These are phyloP conservation scores for Apogon talboti DNA, from an alignment of 2,797 vertebrate genomes.

Conservation along the genomic window DNA sequence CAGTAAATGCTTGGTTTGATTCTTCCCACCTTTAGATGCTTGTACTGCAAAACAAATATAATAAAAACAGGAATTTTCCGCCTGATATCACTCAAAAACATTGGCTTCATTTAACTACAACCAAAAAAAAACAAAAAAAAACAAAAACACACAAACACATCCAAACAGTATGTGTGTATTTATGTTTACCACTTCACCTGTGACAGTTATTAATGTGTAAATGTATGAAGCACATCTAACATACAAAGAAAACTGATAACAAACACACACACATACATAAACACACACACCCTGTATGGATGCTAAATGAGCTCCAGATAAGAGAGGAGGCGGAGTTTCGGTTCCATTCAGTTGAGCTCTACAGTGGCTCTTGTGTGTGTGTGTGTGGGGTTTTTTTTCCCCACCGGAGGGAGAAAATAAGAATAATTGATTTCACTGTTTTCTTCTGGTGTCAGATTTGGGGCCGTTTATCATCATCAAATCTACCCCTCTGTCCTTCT, in stretches of 20 bases:
- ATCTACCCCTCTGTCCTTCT: conserved; percentile 88
- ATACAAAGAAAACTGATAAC: conserved; percentile 16
- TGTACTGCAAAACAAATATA: not conserved
- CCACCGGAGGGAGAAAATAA: conserved; percentile 55
- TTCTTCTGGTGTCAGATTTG: conserved; percentile 88
- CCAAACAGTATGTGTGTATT: not conserved
- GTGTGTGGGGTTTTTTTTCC: not conserved
- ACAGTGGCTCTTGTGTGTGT: conserved; percentile 30
- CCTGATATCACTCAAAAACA: not conserved
- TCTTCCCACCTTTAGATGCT: not conserved
- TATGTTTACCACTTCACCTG: conserved; percentile 25
- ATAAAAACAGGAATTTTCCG: not conserved
- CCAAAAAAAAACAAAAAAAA: conserved; percentile 5
- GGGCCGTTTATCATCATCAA: conserved; percentile 86
- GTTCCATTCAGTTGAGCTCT: conserved; percentile 50
- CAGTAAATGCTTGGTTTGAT: not conserved
- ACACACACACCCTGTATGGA: conserved; percentile 9
- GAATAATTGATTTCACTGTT: conserved; percentile 83
- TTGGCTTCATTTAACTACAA: not conserved
- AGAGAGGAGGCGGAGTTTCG: conserved; percentile 56
- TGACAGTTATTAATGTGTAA: conserved; percentile 35
- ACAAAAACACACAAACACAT: not conserved
- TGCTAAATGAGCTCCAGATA: conserved; percentile 60
- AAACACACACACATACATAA: conserved; percentile 17
- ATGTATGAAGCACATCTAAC: conserved; percentile 31